phyloP scores from a whole-genome alignment of 2,888 invertebrate genomes.

The Cryptocheilus praepositus region DNA sequence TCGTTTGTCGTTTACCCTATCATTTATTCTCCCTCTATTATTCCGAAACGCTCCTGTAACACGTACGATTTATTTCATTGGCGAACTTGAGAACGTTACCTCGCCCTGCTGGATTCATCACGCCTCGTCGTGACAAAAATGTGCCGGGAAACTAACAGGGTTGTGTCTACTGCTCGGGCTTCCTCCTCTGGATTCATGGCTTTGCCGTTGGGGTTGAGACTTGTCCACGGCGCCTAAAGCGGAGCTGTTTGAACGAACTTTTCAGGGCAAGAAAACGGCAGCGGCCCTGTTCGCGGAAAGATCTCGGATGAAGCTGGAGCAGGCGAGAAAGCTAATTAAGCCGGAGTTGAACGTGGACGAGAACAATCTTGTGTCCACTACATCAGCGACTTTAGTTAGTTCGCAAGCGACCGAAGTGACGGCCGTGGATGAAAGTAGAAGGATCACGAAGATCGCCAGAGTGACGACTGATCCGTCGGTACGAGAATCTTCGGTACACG shows the following conservation, averaged over 20 bases:
- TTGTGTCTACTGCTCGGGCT: conserved; percentile 31
- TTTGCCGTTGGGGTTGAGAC: neutral
- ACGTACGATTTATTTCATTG: neutral
- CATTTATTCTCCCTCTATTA: too few species aligned
- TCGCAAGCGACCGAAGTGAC: conserved; percentile 27
- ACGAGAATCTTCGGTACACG: conserved; percentile 3
- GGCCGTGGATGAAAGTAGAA: conserved; percentile 42
- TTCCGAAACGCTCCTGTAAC: too few species aligned
- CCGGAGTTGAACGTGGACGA: conserved; percentile 61
- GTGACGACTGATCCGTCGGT: neutral
- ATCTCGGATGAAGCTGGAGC: conserved; percentile 69
- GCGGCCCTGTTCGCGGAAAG: conserved; percentile 62
- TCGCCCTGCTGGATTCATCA: conserved; percentile 32
- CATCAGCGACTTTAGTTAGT: conserved; percentile 32
- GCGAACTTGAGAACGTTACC: conserved; percentile 47
- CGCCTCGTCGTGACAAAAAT: conserved; percentile 31
- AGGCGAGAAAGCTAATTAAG: conserved; percentile 65
- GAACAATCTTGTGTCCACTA: conserved; percentile 46
- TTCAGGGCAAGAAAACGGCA: conserved; percentile 68
- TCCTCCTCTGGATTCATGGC: conserved; percentile 22
- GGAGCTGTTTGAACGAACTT: conserved; percentile 55
- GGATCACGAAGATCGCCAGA: conserved; percentile 34
- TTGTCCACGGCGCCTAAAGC: conserved; percentile 31
- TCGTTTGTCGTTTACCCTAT: too few species aligned
- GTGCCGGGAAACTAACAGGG: conserved; percentile 49